These are phyloP conservation scores for Catharus ustulatus DNA, from an alignment of 2,797 vertebrate genomes.

Conservation along the genomic window DNA sequence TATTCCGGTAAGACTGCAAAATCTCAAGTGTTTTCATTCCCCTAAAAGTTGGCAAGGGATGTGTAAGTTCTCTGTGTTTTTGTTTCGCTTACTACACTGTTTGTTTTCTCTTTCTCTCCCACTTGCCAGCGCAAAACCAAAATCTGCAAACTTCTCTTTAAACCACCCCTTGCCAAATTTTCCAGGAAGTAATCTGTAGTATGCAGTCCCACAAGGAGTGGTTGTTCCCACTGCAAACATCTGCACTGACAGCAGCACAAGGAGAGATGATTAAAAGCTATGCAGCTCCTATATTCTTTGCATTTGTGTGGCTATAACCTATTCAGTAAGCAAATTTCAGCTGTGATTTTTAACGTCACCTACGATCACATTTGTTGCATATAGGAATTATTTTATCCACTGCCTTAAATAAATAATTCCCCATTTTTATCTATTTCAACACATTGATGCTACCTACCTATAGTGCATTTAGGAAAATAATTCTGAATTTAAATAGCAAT, in stretches of 20 bases:
- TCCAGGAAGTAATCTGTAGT: conserved; percentile 45
- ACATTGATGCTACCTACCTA: neutral
- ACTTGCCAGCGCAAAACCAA: conserved; percentile 42
- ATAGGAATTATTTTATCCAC: neutral
- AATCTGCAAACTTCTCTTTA: conserved; percentile 25
- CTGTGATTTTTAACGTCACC: neutral
- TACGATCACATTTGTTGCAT: neutral
- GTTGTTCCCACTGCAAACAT: conserved; percentile 51
- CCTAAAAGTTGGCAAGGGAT: conserved; percentile 41
- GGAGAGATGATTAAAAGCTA: conserved; percentile 25
- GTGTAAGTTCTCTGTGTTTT: conserved; percentile 37
- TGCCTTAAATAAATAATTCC: neutral
- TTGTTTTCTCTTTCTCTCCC: conserved; percentile 48
- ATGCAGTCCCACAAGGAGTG: neutral
- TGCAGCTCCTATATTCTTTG: neutral
- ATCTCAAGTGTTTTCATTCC: conserved; percentile 49
- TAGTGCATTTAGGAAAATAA: neutral
- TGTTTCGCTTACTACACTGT: conserved; percentile 21
- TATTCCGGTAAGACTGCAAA: conserved; percentile 28
- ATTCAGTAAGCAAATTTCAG: neutral
- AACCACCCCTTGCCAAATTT: conserved; percentile 35
- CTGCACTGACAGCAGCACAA: conserved; percentile 28
- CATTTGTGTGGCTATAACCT: neutral
- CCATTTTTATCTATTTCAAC: neutral
- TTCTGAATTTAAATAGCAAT: neutral